Evolutionary conservation across 1,140 invertebrate genomes (phyloP).

Genomic region (Procambarus virginalis): DNA sequence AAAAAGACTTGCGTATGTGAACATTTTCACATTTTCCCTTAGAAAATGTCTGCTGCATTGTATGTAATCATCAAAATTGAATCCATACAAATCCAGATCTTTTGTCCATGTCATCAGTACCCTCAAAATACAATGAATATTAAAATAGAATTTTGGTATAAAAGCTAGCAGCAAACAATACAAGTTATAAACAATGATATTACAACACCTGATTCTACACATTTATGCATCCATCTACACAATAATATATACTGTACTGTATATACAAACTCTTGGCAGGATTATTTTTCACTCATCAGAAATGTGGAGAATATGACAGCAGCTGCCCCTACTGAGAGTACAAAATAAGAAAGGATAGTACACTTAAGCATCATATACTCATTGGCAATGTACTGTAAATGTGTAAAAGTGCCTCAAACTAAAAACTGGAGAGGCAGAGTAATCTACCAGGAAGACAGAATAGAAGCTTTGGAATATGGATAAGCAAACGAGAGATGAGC

Average conservation of each 20-base stretch:
- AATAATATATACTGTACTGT: constrained; percentile 4
- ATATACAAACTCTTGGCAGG: constrained; percentile 34
- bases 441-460: background rate
- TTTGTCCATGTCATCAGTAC: too few species aligned
- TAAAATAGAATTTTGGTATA: background rate
- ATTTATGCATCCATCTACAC: constrained; percentile 18
- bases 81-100: too few species aligned
- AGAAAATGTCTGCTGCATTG: too few species aligned
- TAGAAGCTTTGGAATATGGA: too few species aligned
- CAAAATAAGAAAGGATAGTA: background rate
- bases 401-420: background rate
- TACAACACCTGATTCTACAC: constrained; percentile 32
- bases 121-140: too few species aligned
- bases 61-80: too few species aligned
- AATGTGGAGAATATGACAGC: background rate
- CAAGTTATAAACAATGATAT: background rate
- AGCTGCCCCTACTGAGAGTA: background rate
- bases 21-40: too few species aligned
- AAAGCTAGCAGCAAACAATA: constrained; percentile 11
- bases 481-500: too few species aligned
- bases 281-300: constrained; percentile 14
- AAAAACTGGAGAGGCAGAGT: background rate
- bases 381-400: background rate
- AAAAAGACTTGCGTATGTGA: too few species aligned
- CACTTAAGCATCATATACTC: background rate